A percentile compares a stretch with the other conserved stretches of the same genome.
These are phyloP conservation scores for Tortricodes alternella DNA, from an alignment of 2,888 invertebrate species.

Conservation along the genomic window DNA sequence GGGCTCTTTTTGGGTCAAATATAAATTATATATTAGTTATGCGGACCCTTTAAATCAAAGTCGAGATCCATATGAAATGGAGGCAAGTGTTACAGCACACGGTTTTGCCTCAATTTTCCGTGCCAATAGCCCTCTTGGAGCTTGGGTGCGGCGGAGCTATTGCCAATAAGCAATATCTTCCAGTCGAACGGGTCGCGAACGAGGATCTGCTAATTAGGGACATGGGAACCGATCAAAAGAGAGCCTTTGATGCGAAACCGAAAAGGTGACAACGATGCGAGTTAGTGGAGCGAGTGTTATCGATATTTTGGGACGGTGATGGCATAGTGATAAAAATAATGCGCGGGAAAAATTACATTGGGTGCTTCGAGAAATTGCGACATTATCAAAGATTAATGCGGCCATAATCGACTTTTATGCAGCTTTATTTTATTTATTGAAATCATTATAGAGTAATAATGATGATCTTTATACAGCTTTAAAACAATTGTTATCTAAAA, in stretches of 20 bases:
- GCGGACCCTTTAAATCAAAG: slow-evolving; percentile 18
- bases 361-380: neutral
- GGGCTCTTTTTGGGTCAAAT: neutral
- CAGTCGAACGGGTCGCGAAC: slow-evolving; percentile 60
- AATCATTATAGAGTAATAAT: too few species aligned
- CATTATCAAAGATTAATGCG: neutral
- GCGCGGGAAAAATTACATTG: neutral
- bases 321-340: neutral
- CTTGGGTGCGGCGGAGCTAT: slow-evolving; percentile 60
- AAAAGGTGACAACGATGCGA: slow-evolving; percentile 67
- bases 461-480: too few species aligned
- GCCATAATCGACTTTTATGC: neutral
- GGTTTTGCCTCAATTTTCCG: slow-evolving; percentile 78
- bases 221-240: slow-evolving; percentile 70
- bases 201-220: slow-evolving; percentile 78
- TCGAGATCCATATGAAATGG: slow-evolving; percentile 48
- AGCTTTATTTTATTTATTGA: too few species aligned
- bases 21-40: neutral
- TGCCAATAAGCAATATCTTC: slow-evolving; percentile 82
- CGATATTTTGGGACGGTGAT: slow-evolving; percentile 39
- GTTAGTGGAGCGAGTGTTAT: slow-evolving; percentile 48
- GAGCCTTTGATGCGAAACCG: slow-evolving; percentile 75
- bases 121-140: slow-evolving; percentile 59
- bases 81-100: slow-evolving; percentile 51
- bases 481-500: too few species aligned